Percentiles rank a stretch among this genome's conserved stretches.
Evolutionary conservation across 2,113 vertebrate genomes (phyloP).

Genomic region (Phycodurus eques): DNA sequence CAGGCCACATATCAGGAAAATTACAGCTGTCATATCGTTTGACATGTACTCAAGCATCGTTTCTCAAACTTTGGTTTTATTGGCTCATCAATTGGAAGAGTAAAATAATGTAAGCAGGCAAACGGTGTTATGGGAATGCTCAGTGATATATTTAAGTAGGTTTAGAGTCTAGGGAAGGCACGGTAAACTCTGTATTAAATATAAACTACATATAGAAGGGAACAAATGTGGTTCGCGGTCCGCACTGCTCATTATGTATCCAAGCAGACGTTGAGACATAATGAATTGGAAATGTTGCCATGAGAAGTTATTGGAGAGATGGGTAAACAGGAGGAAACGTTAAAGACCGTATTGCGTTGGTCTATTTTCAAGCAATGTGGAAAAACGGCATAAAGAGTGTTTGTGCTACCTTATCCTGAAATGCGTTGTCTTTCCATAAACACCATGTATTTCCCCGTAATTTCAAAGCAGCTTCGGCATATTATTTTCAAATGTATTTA

Average conservation of each 20-base stretch:
- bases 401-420: background rate
- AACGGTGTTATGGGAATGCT: background rate
- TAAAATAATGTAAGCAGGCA: background rate
- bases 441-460: background rate
- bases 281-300: background rate
- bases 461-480: background rate
- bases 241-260: background rate
- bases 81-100: no score
- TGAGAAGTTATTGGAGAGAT: background rate
- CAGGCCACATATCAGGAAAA: no score
- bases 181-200: background rate
- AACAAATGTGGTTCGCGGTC: background rate
- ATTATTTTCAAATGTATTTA: conserved; percentile 2
- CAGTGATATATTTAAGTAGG: background rate
- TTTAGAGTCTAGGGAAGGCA: background rate
- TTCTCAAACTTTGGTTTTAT: background rate
- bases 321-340: background rate
- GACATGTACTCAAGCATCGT: background rate
- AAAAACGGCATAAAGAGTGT: background rate
- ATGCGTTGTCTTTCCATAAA: background rate
- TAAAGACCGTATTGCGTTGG: background rate
- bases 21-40: background rate
- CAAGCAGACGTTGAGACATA: background rate
- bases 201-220: background rate
- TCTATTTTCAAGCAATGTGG: background rate